Conservation (phyloP, 2,797 vertebrate genomes). For the Anomalospiza imberbis region DNA sequence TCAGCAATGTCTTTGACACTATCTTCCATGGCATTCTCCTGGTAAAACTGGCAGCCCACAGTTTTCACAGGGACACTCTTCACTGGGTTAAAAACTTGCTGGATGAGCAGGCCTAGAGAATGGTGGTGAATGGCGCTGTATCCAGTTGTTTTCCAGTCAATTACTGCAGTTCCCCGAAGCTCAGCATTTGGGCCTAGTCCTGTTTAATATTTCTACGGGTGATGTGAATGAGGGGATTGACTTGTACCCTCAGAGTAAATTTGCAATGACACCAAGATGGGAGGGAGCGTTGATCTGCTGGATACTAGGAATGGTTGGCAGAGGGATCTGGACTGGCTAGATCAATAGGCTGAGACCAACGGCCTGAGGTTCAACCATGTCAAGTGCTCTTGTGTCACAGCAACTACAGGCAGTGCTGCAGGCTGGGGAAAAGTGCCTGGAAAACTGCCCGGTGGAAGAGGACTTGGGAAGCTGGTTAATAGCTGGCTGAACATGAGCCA, state of each 20-base stretch:
- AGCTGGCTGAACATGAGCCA: not conserved
- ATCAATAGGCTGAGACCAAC: fast-evolving
- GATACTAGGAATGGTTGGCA: not conserved
- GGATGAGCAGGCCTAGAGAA: no score
- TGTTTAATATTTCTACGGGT: not conserved
- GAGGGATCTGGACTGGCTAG: not conserved
- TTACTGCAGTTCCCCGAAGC: no score
- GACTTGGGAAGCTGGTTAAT: not conserved
- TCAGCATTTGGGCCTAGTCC: not conserved
- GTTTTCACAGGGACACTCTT: not conserved
- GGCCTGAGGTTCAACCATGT: not conserved
- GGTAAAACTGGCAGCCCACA: not conserved
- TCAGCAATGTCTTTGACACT: not conserved
- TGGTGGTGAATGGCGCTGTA: not conserved
- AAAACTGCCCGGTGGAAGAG: not conserved
- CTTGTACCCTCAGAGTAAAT: not conserved
- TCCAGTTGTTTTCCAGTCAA: no score
- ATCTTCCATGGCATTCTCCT: not conserved
- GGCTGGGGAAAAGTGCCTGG: not conserved
- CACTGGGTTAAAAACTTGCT: not conserved
- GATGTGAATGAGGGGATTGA: not conserved
- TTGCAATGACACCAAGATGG: fast-evolving
- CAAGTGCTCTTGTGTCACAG: no score
- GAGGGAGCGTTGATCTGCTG: not conserved
- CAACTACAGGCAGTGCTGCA: no score